Evolutionary conservation across 2,888 invertebrate genomes (phyloP).

Genomic region (Ormyrus thymus): DNA sequence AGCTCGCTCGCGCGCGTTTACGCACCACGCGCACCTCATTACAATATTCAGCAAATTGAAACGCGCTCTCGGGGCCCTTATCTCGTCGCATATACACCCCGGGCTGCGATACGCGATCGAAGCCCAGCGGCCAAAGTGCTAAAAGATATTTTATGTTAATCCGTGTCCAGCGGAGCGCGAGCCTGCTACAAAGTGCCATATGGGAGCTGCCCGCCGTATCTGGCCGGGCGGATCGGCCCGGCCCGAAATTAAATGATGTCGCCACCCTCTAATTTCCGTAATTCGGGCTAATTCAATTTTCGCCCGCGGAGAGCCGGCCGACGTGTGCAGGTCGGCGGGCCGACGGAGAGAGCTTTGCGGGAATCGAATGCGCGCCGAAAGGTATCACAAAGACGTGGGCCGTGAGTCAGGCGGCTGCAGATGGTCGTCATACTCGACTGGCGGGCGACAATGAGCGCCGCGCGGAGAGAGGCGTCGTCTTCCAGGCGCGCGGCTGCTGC

Average conservation of each 20-base stretch:
- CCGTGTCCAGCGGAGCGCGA: conserved; percentile 28
- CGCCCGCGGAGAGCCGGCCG: conserved; percentile 24
- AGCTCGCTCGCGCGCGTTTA: background rate
- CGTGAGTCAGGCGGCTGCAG: no score
- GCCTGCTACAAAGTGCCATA: conserved; percentile 43
- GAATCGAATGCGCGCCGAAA: background rate
- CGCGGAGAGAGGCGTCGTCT: background rate
- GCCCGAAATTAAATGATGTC: conserved; percentile 66
- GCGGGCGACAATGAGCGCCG: background rate
- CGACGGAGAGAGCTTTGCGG: background rate
- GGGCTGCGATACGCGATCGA: conserved; percentile 48
- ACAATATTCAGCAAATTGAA: conserved; percentile 29
- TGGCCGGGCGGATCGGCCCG: conserved; percentile 34
- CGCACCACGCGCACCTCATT: background rate
- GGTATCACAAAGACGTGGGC: no score
- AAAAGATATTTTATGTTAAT: conserved; percentile 54
- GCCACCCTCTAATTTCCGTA: conserved; percentile 66
- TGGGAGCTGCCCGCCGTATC: conserved; percentile 11
- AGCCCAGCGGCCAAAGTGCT: conserved; percentile 32
- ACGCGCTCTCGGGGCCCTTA: conserved; percentile 7
- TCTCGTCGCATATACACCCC: background rate
- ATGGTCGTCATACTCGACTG: no score
- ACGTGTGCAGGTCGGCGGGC: background rate
- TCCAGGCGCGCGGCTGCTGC: no score
- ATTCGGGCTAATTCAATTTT: conserved; percentile 67